These are phyloP conservation scores for Tapera naevia DNA, from an alignment of 2,797 vertebrate genomes.

Conservation along the genomic window DNA sequence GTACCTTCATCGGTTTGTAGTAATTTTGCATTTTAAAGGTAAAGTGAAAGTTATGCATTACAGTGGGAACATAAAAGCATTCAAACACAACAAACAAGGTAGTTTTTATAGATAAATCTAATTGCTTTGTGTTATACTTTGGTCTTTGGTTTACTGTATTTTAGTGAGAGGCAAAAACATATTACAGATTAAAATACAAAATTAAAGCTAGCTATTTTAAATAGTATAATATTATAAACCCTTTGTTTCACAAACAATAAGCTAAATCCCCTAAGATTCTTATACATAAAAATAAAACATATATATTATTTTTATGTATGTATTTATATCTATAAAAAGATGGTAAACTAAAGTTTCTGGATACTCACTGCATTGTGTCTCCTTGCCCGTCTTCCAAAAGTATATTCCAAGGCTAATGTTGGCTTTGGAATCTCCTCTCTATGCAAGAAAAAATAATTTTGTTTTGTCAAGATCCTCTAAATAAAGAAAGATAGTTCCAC, in stretches of 20 bases:
- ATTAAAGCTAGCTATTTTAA: not conserved
- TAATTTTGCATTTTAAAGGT: not conserved
- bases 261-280: not conserved
- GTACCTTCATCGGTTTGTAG: not conserved
- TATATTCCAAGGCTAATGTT: constrained; percentile 94
- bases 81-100: not conserved
- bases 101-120: not conserved
- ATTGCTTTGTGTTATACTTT: not conserved
- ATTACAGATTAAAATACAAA: not conserved
- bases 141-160: not conserved
- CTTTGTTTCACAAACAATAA: not conserved
- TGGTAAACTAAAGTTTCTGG: not conserved
- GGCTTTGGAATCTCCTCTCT: constrained; percentile 94
- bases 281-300: not conserved
- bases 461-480: not conserved
- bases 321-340: not conserved
- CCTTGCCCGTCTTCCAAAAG: constrained; percentile 88
- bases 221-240: not conserved
- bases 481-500: not conserved
- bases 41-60: not conserved
- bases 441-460: not conserved
- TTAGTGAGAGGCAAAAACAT: not conserved
- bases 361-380: constrained; percentile 89
- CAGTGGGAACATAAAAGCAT: not conserved
- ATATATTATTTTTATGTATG: not conserved